Base-by-base conservation (phyloP, 2,888 invertebrate species). In the Zygaena filipendulae region DNA sequence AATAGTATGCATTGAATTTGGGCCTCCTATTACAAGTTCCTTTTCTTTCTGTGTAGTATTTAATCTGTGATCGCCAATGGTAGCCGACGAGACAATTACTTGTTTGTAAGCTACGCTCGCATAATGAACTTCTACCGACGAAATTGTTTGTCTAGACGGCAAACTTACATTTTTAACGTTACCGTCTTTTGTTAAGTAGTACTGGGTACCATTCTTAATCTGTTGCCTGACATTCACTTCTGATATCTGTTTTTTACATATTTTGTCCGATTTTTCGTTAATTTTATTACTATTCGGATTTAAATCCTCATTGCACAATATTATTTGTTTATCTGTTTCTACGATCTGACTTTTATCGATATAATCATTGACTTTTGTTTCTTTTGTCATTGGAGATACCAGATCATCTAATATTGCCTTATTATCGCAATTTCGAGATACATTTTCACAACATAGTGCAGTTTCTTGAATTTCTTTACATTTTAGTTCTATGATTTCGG, bases 1-100 rank as follows among this genome's bases (percentile, higher is more conserved):
- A 36, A 75, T 50, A 6, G 70, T 71, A 31, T 56, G 54, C 27
- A 74, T 39, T 2, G 70, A 68, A 32, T 45, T 36, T 3, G 38
- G 28, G 3, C 25, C 19, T 2, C 26, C 16, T 13, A 24, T 13
- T 35, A 28, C 12, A 33, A 11, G n/a, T 36, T 27, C 11, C 32
- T 23, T 29, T 33, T 19, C 23, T 33, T 30, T n/a, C 11, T 21
- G 30, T 25, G 28, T 11, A 28, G 46, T 37, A 13, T 43, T 31
- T 2, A 47, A 42, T 14, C 44, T 24, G 2, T 30, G 25, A 14
- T 40, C 42, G 30, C 40, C 47, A 4, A 59, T 25, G 23, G 57
- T 47, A 1, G 53, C 54, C 1, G 60, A 51, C 2, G 69, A 61
- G 39, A 58, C 51, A 1, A 53, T 45, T 2, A 54, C 44, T 10